Evolutionary conservation across 2,113 vertebrate species (phyloP).

Genomic region (Mustela lutreola): DNA sequence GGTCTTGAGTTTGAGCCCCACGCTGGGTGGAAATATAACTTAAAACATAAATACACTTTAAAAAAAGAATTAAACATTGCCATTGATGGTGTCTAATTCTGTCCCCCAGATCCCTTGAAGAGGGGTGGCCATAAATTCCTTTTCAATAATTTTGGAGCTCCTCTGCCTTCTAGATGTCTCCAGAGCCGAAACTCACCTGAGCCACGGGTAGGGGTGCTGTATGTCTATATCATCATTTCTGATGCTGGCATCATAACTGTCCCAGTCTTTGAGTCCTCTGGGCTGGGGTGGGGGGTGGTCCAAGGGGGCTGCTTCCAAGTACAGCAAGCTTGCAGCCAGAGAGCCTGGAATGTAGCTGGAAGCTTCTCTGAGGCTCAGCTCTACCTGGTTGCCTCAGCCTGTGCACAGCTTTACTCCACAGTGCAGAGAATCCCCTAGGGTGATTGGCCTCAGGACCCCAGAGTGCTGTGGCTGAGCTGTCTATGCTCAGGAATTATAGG

Average conservation of each 20-base stretch:
- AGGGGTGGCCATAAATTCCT: not conserved
- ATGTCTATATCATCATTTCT: not conserved
- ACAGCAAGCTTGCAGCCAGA: fast-evolving
- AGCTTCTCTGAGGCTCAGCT: not conserved
- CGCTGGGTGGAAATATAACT: not conserved
- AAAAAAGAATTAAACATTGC: not conserved
- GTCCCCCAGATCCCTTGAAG: not conserved
- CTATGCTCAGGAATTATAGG: not conserved
- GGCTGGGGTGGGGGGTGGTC: too few species aligned
- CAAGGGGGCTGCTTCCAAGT: not conserved
- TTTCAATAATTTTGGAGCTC: not conserved
- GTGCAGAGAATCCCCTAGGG: not conserved
- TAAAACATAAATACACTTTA: not conserved
- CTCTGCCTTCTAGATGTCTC: not conserved
- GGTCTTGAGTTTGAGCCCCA: not conserved
- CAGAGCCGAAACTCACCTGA: not conserved
- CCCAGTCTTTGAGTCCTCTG: not conserved
- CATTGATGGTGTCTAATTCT: not conserved
- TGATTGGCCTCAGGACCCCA: not conserved
- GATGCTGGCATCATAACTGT: not conserved
- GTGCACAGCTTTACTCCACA: not conserved
- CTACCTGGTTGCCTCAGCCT: not conserved
- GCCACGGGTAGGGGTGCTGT: not conserved
- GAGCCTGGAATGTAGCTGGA: not conserved
- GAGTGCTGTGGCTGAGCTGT: not conserved